Evolutionary conservation across 2,888 invertebrate genomes (phyloP).

Genomic region (Meliscaeva auricollis): DNA sequence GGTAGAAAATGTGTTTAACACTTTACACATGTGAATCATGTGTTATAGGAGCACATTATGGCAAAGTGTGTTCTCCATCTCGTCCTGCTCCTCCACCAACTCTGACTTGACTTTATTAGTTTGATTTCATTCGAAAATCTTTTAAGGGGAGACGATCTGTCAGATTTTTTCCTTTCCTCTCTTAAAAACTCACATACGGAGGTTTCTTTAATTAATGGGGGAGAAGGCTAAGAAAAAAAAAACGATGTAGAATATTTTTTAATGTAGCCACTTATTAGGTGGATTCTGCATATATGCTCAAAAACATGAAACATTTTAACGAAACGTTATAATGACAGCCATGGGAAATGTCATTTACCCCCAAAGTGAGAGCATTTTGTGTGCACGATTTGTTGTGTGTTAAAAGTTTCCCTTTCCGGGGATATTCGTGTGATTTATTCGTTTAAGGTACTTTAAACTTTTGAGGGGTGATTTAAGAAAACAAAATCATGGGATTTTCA

Average conservation of each 20-base stretch:
- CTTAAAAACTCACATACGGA: conserved; percentile 2
- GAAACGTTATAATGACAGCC: conserved; percentile 61
- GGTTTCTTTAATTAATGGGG: conserved; percentile 29
- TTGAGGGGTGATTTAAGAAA: background rate
- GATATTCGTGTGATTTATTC: conserved; percentile 32
- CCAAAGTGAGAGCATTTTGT: conserved; percentile 22
- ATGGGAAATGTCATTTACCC: conserved; percentile 71
- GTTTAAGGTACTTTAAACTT: background rate
- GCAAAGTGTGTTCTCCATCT: conserved; percentile 23
- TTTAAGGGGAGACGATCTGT: conserved; percentile 22
- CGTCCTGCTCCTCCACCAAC: background rate
- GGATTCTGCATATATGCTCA: conserved; percentile 20
- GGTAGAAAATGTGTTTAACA: conserved; percentile 51
- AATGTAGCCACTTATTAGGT: conserved; percentile 72
- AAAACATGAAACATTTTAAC: conserved; percentile 58
- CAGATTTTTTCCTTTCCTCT: conserved; percentile 27
- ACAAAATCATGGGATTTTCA: no score
- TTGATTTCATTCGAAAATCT: conserved; percentile 40
- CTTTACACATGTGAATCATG: conserved; percentile 69
- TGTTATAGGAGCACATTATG: conserved; percentile 29
- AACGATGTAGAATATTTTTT: conserved; percentile 35
- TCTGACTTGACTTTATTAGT: conserved; percentile 44
- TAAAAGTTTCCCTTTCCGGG: conserved; percentile 15
- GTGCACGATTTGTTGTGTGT: background rate
- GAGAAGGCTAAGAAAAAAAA: background rate